A percentile compares a stretch with the other conserved stretches of the same genome.
Evolutionary conservation across 2,797 vertebrate species (phyloP).

Genomic region (Pelobates cultripes): DNA sequence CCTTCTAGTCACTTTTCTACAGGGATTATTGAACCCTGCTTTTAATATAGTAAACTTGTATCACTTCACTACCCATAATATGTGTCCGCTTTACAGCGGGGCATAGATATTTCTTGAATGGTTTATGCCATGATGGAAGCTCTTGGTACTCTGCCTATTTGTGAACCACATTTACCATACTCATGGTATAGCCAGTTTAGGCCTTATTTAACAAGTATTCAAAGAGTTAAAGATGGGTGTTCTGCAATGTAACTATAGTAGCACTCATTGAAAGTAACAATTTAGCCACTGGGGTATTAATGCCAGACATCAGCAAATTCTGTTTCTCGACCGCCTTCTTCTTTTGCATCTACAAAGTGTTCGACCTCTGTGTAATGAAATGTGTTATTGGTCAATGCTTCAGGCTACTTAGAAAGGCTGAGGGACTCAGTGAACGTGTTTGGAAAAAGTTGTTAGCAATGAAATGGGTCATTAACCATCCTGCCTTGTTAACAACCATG

Average conservation of each 20-base stretch:
- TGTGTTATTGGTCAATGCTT: slow-evolving; percentile 54
- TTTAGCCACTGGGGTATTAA: slow-evolving; percentile 15
- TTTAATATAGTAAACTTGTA: too few species aligned
- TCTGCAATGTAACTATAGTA: not conserved
- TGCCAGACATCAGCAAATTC: slow-evolving; percentile 65
- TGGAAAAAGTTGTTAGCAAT: slow-evolving; percentile 54
- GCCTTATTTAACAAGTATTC: not conserved
- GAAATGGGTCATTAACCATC: slow-evolving; percentile 55
- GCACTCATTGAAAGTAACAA: not conserved
- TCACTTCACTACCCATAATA: too few species aligned
- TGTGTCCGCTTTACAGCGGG: too few species aligned
- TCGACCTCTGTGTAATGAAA: slow-evolving; percentile 55
- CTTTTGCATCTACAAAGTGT: slow-evolving; percentile 51
- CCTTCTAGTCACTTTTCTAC: too few species aligned
- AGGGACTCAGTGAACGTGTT: slow-evolving; percentile 42
- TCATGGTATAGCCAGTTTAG: not conserved
- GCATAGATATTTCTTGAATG: too few species aligned
- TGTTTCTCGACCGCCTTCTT: slow-evolving; percentile 7
- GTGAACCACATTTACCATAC: too few species aligned
- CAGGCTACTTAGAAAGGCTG: slow-evolving; percentile 49
- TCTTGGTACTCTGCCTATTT: too few species aligned
- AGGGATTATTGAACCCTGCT: too few species aligned
- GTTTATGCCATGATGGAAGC: too few species aligned
- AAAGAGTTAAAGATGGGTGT: not conserved
- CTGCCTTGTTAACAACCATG: slow-evolving; percentile 51